phyloP scores from a whole-genome alignment of 2,888 invertebrate species.

The Cephalotes varians region DNA sequence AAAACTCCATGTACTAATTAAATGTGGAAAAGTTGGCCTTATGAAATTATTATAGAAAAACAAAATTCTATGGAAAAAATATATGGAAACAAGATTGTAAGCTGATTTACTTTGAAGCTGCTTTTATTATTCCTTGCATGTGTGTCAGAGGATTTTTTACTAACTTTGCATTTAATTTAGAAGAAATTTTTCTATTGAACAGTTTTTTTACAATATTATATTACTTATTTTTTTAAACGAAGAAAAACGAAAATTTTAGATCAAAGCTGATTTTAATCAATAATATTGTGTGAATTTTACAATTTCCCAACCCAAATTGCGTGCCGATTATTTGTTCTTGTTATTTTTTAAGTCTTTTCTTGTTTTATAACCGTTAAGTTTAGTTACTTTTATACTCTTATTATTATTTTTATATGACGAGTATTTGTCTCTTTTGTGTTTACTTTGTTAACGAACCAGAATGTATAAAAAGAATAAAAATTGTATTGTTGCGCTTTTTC shows the following conservation, averaged over 20 bases:
- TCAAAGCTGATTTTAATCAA: too few species aligned
- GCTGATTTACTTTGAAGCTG: background rate
- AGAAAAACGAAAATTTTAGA: too few species aligned
- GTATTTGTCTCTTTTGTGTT: background rate
- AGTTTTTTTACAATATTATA: background rate
- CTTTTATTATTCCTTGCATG: background rate
- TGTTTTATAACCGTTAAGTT: too few species aligned
- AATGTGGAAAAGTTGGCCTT: slow-evolving; percentile 4
- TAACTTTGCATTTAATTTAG: background rate
- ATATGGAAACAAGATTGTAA: slow-evolving; percentile 1
- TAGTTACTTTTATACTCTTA: background rate
- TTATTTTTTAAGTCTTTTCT: too few species aligned
- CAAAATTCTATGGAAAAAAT: slow-evolving; percentile 13
- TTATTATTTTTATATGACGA: background rate
- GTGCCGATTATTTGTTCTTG: too few species aligned
- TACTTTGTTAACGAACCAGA: background rate
- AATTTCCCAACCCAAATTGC: too few species aligned
- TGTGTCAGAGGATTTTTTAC: background rate
- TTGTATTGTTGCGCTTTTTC: background rate
- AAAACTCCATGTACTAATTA: slow-evolving; percentile 54
- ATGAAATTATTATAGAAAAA: background rate
- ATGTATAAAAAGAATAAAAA: too few species aligned
- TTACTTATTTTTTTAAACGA: background rate
- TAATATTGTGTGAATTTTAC: too few species aligned
- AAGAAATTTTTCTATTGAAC: background rate